Evolutionary conservation across 2,797 vertebrate species (phyloP), one percentile per base, ranked within the genome.

Genomic region (Sylvilagus floridanus): DNA sequence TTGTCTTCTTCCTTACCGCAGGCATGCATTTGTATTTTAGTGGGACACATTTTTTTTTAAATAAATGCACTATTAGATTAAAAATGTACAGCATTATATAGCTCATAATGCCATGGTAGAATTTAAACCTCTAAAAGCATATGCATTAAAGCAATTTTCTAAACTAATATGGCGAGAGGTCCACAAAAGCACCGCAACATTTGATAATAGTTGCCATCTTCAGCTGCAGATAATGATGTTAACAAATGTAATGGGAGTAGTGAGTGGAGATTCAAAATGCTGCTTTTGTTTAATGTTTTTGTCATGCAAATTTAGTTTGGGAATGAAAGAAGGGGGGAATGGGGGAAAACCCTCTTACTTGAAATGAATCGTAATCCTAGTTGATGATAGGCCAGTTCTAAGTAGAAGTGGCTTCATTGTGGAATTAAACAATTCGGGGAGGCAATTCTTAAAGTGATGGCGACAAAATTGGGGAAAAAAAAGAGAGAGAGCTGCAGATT

Each of bases 251-350:
- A 98, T 95, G 97, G 97, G 97, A 97, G 97, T 98, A 98, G 98
- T 97, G 98, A 98, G 97, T 79, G 97, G 98, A 98, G 98, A 98
- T 97, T 98, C 97, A 95, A 97, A 98, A 98, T 95, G 98, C 98
- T 93, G 98, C 98, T 98, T 98, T 98, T 98, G 98, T 98, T 98
- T 98, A 98, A 98, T 98, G 98, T 98, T 98, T 98, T 98, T 98
- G 97, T 98, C 76, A 98, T 98, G 98, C 98, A 98, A 98, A 98
- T 97, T 98, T 95, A 96, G 97, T 95, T 97, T 96, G 82, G 97
- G 97, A 97, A 97, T 98, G 94, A 97, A 98, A 96, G 76, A 97
- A 95, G 93, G 89, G 97, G 96, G 96, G 50, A 28, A 26, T 13
- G 50, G 26, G 90, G 89, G 96, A 50, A 95, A 96, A 71, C 94